phyloP scores from a whole-genome alignment of 2,797 vertebrate species.

The Falco novaeseelandiae region DNA sequence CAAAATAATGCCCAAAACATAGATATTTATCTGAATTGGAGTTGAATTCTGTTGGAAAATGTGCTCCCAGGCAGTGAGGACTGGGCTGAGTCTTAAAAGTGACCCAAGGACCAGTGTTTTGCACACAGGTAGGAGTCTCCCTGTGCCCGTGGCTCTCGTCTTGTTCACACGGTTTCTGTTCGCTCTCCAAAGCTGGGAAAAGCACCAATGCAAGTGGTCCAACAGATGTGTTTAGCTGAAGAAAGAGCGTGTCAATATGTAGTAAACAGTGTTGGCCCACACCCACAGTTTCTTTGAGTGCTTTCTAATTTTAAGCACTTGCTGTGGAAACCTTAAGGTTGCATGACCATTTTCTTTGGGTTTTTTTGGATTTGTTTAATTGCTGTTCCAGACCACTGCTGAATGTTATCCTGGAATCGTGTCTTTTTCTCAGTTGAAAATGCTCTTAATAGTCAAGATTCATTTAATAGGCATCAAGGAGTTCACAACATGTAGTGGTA shows the following conservation, averaged over 20 bases:
- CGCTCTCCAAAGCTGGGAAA: neutral
- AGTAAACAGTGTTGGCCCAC: neutral
- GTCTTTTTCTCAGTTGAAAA: neutral
- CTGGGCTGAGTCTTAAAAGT: neutral
- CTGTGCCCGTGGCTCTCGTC: rapidly evolving
- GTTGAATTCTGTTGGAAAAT: neutral
- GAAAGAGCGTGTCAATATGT: neutral
- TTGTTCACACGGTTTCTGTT: neutral
- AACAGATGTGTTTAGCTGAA: neutral
- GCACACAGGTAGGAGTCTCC: neutral
- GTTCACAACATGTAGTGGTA: neutral
- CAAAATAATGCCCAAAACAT: neutral
- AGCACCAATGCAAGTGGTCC: neutral
- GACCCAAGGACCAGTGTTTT: neutral
- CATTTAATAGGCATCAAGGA: neutral
- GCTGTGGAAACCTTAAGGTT: neutral
- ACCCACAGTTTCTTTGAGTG: neutral
- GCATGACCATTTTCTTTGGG: neutral
- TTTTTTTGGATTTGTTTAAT: neutral
- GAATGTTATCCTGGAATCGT: neutral
- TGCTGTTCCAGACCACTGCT: neutral
- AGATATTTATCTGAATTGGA: neutral
- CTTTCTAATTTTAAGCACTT: neutral
- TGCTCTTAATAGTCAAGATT: neutral
- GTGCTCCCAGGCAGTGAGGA: neutral